phyloP scores from a whole-genome alignment of 2,113 vertebrate species.

The Microcebus tavaratra region DNA sequence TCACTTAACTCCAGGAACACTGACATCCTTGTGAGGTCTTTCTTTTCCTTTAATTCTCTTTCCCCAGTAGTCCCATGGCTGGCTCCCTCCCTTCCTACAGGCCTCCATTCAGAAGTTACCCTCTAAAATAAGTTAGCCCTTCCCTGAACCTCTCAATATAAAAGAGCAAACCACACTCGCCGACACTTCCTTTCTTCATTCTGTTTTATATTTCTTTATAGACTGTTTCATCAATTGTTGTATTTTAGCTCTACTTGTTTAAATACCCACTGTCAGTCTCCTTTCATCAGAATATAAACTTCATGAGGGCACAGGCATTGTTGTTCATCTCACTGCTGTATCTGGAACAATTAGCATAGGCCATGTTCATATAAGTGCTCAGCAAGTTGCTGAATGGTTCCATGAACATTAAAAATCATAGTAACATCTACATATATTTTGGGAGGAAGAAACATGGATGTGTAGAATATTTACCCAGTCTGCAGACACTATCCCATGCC shows the following conservation, averaged over 20 bases:
- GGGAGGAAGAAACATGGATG: not conserved
- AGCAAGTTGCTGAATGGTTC: not conserved
- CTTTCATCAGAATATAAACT: conserved; percentile 6
- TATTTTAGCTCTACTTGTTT: not conserved
- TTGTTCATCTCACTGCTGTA: not conserved
- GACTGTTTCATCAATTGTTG: not conserved
- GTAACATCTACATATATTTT: not conserved
- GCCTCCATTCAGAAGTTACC: not conserved
- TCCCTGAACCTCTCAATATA: not conserved
- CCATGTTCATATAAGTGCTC: not conserved
- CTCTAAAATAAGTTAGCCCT: not conserved
- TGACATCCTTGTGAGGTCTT: not conserved
- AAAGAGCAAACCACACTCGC: not conserved
- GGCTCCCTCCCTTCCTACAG: not conserved
- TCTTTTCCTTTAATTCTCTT: not conserved
- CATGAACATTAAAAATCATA: not conserved
- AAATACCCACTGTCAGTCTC: not conserved
- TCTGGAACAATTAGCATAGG: not conserved
- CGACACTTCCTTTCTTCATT: not conserved
- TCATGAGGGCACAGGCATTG: not conserved
- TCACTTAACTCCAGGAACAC: not conserved
- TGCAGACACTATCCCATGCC: not conserved
- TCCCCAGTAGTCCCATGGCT: not conserved
- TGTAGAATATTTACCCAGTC: not conserved
- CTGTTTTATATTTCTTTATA: not conserved